phyloP scores from a whole-genome alignment of 1,140 invertebrate species.

The Andrena cerasifolii region DNA sequence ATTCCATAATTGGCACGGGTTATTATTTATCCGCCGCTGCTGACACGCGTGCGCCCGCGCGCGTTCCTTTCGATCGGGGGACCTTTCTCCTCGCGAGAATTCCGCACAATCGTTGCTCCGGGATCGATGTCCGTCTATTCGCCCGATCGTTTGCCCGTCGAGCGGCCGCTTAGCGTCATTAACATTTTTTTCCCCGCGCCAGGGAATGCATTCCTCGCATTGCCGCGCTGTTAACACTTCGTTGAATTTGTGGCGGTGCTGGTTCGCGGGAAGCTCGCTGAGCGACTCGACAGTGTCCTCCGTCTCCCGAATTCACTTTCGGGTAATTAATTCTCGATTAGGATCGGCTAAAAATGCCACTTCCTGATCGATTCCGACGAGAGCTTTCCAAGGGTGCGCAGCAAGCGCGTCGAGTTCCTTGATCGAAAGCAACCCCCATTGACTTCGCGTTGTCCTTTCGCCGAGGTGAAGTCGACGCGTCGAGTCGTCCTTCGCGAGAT shows the following conservation, averaged over 20 bases:
- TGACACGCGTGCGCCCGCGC: constrained; percentile 8
- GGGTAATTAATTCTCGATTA: too few species aligned
- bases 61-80: constrained; percentile 15
- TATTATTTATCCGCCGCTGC: constrained; percentile 22
- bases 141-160: not conserved
- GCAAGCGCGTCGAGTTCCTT: too few species aligned
- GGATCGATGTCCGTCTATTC: constrained; percentile 9
- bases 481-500: constrained; percentile 4
- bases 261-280: too few species aligned
- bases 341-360: too few species aligned
- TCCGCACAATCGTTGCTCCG: not conserved
- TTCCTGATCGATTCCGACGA: too few species aligned
- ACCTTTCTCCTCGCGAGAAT: constrained; percentile 34
- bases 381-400: too few species aligned
- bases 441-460: not conserved
- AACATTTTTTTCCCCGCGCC: not conserved
- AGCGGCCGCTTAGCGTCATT: not conserved
- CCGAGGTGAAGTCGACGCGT: not conserved
- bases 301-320: too few species aligned
- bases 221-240: not conserved
- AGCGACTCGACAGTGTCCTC: too few species aligned
- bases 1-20: constrained; percentile 23
- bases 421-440: too few species aligned
- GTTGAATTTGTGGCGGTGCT: not conserved
- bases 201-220: not conserved